A percentile compares a stretch with the other conserved stretches of the same genome.
Conservation (phyloP, 2,797 vertebrate genomes). For the Gorsachius magnificus region DNA sequence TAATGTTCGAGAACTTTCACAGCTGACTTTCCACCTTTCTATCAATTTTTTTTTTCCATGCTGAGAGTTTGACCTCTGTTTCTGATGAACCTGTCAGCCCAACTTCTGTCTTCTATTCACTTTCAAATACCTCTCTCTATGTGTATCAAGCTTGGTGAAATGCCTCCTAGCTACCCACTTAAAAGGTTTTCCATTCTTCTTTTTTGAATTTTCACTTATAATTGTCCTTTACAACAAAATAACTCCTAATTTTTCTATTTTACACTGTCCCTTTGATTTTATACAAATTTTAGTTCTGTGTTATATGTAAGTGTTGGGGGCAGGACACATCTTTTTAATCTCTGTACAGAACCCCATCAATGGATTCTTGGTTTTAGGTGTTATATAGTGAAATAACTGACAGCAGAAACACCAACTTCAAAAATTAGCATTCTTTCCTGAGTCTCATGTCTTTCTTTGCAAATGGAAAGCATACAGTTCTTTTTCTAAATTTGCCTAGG, state of each 20-base stretch:
- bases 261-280: not conserved
- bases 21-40: not conserved
- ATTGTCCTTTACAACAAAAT: not conserved
- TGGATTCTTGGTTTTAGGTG: not conserved
- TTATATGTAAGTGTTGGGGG: not conserved
- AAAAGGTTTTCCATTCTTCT: not conserved
- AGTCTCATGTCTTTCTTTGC: not conserved
- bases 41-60: not conserved
- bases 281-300: not conserved
- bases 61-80: not conserved
- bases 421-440: conserved; percentile 5
- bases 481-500: conserved; percentile 5
- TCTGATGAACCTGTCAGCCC: not conserved
- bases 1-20: not conserved
- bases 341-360: not conserved
- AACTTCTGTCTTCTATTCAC: not conserved
- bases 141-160: not conserved
- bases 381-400: not conserved
- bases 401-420: not conserved
- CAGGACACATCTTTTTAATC: not conserved
- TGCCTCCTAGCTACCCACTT: not conserved
- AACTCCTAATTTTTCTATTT: not conserved
- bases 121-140: not conserved
- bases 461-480: not conserved
- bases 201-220: not conserved